These are phyloP conservation scores for Polyommatus iphigenia DNA, from an alignment of 2,888 invertebrate species.

Conservation along the genomic window DNA sequence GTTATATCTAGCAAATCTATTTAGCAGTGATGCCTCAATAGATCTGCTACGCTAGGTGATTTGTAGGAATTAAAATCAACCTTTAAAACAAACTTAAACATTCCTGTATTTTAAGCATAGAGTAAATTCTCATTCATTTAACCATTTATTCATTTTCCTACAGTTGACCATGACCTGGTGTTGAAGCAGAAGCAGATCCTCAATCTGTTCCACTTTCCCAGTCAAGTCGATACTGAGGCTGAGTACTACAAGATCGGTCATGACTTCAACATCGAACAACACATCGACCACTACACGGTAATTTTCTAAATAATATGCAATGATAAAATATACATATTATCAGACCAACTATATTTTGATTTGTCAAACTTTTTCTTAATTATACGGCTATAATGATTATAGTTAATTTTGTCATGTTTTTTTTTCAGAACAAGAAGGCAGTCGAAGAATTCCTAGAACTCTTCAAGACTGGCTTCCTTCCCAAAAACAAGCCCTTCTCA, in stretches of 20 bases:
- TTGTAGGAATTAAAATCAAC: too few species aligned
- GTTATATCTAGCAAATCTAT: too few species aligned
- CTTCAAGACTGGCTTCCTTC: slow-evolving; percentile 69
- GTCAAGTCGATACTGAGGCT: slow-evolving; percentile 57
- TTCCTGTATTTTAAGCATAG: too few species aligned
- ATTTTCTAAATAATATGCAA: slow-evolving; percentile 42
- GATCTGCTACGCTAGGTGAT: too few species aligned
- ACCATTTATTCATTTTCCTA: too few species aligned
- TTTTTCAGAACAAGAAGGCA: slow-evolving; percentile 63
- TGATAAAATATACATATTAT: not conserved
- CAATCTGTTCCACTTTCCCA: slow-evolving; percentile 67
- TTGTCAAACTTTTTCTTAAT: not conserved
- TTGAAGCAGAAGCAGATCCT: slow-evolving; percentile 67
- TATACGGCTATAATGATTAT: not conserved
- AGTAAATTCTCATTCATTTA: too few species aligned
- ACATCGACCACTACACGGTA: slow-evolving; percentile 64
- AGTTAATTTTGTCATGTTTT: slow-evolving; percentile 17
- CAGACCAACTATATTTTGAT: not conserved
- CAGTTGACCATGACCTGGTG: slow-evolving; percentile 44
- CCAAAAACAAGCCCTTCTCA: slow-evolving; percentile 74
- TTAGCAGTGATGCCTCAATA: too few species aligned
- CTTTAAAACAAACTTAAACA: too few species aligned
- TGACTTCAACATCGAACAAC: slow-evolving; percentile 61
- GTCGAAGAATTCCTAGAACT: slow-evolving; percentile 66
- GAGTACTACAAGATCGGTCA: slow-evolving; percentile 64